phyloP scores from a whole-genome alignment of 2,797 vertebrate genomes.

The Rhabdomys pumilio region DNA sequence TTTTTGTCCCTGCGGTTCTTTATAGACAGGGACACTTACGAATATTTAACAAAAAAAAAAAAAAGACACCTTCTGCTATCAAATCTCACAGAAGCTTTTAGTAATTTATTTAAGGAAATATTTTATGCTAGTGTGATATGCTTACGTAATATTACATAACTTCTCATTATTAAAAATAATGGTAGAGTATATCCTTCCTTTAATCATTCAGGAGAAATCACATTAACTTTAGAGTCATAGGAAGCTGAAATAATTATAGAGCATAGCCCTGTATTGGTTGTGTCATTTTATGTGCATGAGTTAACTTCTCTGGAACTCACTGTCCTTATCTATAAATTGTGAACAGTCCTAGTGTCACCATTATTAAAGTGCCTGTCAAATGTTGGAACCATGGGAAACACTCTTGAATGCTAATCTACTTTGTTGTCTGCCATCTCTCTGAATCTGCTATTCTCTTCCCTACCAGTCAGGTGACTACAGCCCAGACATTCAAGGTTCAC shows the following conservation, averaged over 20 bases:
- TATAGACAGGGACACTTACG: background rate
- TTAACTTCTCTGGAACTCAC: conserved; percentile 16
- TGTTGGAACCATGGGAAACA: background rate
- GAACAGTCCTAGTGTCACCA: background rate
- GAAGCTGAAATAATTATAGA: conserved; percentile 31
- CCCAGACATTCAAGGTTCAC: background rate
- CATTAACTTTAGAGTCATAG: conserved; percentile 33
- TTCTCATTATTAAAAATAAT: conserved; percentile 41
- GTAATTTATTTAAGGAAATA: conserved; percentile 33
- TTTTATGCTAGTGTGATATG: background rate
- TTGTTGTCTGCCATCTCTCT: background rate
- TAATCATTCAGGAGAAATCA: conserved; percentile 45
- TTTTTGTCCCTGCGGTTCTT: too few relatives aligned
- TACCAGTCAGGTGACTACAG: background rate
- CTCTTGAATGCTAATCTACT: background rate
- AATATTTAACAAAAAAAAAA: conserved; percentile 32
- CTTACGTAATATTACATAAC: conserved; percentile 17
- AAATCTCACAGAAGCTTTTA: conserved; percentile 2
- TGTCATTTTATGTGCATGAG: background rate
- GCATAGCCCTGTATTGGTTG: background rate
- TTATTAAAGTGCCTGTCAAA: conserved; percentile 27
- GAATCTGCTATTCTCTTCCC: background rate
- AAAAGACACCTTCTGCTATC: conserved; percentile 12
- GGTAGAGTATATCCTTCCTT: background rate
- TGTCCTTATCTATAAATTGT: background rate